Percentiles rank a stretch among this genome's conserved stretches.
phyloP scores from a whole-genome alignment of 2,113 vertebrate genomes.

The Artemisiospiza belli region DNA sequence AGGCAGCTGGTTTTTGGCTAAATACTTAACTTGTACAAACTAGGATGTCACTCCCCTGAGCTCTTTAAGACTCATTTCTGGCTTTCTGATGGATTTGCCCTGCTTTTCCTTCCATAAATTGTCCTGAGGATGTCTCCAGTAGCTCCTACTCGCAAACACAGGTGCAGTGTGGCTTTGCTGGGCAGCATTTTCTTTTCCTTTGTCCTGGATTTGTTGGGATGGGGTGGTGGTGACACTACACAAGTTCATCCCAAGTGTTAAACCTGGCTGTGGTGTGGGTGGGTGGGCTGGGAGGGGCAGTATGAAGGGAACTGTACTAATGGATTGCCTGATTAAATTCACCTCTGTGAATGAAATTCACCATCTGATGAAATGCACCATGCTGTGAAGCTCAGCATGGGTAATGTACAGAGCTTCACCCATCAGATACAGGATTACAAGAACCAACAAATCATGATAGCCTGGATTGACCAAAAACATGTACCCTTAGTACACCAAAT shows the following conservation, averaged over 20 bases:
- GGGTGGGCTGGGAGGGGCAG: background rate
- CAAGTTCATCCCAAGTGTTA: background rate
- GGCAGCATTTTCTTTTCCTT: background rate
- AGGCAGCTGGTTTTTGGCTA: slow-evolving; percentile 23
- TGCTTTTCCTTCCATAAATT: background rate
- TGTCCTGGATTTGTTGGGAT: background rate
- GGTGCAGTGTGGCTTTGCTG: slow-evolving; percentile 33
- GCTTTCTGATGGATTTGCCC: slow-evolving; percentile 28
- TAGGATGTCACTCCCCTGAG: slow-evolving; percentile 11
- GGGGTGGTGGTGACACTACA: background rate
- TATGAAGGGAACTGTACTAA: background rate
- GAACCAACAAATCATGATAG: background rate
- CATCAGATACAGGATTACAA: background rate
- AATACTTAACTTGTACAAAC: background rate
- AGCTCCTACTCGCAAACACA: background rate
- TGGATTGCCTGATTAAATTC: background rate
- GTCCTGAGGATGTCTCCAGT: background rate
- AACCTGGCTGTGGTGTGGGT: background rate
- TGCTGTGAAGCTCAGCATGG: background rate
- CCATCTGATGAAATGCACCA: background rate
- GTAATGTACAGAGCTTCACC: background rate
- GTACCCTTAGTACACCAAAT: background rate
- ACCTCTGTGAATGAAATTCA: background rate
- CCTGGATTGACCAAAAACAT: background rate
- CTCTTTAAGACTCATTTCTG: slow-evolving; percentile 19